Conservation (phyloP, 2,797 vertebrate species). For the Tinamus major region DNA sequence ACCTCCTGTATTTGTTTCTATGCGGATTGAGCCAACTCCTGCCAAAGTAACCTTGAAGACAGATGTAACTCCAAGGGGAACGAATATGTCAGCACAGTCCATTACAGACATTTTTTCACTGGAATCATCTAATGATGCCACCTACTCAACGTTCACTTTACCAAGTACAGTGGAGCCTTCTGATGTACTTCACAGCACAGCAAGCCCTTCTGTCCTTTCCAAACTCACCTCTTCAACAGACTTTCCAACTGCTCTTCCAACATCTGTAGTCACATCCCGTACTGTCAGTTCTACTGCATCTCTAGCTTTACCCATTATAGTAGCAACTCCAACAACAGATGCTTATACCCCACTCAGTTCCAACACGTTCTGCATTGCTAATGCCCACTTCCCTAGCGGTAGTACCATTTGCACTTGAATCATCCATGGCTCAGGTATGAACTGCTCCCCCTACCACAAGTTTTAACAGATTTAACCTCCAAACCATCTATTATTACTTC, state of each 20-base stretch:
- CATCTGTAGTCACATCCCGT: not conserved
- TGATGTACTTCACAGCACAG: slow-evolving; percentile 37
- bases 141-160: slow-evolving; percentile 36
- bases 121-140: slow-evolving; percentile 4
- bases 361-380: not conserved
- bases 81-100: not conserved
- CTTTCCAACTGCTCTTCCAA: slow-evolving; percentile 41
- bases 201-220: slow-evolving; percentile 25
- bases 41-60: slow-evolving; percentile 8
- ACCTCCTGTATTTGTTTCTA: slow-evolving; percentile 18
- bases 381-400: not conserved
- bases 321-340: not conserved
- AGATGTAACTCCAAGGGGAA: slow-evolving; percentile 14
- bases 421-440: not conserved
- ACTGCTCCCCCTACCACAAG: slow-evolving; percentile 23
- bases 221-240: slow-evolving; percentile 19
- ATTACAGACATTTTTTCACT: slow-evolving; percentile 28
- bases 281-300: not conserved
- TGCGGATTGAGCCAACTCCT: not conserved
- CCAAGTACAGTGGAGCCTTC: slow-evolving; percentile 52
- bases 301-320: not conserved
- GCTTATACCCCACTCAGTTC: not conserved
- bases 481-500: slow-evolving; percentile 36
- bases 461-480: slow-evolving; percentile 45
- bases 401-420: slow-evolving; percentile 10